phyloP scores from a whole-genome alignment of 2,113 vertebrate genomes.

The Holacanthus passer region DNA sequence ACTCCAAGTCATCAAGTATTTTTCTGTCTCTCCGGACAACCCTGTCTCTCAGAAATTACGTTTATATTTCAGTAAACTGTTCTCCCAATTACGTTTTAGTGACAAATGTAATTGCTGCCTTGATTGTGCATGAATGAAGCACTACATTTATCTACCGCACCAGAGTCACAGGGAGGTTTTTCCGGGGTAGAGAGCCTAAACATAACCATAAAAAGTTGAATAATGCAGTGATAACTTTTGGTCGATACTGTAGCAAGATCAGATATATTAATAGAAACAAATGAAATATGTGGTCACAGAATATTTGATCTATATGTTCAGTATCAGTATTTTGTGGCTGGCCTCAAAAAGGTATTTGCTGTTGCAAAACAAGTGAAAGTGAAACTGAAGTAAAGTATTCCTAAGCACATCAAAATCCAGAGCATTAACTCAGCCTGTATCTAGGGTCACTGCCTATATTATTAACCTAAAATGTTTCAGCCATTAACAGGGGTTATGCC shows the following conservation, averaged over 20 bases:
- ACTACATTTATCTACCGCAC: too few relatives aligned
- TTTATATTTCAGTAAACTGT: too few relatives aligned
- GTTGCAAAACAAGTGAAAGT: neutral
- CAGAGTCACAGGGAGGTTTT: too few relatives aligned
- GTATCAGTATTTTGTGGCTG: neutral
- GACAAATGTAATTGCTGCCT: too few relatives aligned
- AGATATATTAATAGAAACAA: neutral
- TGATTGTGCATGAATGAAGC: too few relatives aligned
- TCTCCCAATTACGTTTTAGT: too few relatives aligned
- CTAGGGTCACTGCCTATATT: neutral
- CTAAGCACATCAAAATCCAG: neutral
- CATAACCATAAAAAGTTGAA: too few relatives aligned
- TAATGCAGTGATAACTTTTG: too few relatives aligned
- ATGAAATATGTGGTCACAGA: neutral
- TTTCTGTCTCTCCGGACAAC: neutral
- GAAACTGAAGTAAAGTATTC: neutral
- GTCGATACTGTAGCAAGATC: too few relatives aligned
- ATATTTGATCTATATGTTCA: neutral
- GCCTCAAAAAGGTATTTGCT: neutral
- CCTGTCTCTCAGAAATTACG: neutral
- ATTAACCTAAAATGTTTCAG: neutral
- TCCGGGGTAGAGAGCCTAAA: too few relatives aligned
- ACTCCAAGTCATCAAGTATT: neutral
- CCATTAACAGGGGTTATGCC: neutral
- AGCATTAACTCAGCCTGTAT: too few relatives aligned